Evolutionary conservation across 2,888 invertebrate genomes (phyloP), one percentile per base, ranked within the genome.

Genomic region (Torymus aiolomorphi): DNA sequence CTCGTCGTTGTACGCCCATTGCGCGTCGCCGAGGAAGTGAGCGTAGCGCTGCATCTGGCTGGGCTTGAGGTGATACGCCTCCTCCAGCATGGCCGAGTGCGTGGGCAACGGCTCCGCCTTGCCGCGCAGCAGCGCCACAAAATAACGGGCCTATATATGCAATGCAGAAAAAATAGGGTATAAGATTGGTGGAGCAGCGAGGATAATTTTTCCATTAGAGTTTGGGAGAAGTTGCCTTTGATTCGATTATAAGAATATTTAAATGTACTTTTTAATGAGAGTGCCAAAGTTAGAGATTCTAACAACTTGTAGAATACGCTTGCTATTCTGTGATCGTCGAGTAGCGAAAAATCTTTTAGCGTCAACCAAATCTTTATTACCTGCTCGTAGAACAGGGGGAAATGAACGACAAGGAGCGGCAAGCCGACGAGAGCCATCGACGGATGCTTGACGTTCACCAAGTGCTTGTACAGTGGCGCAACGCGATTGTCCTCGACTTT

Each of bases 381-480:
- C 93, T 96, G 96, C 78, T 93, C 91, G 86, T 96, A 94, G 86
- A 95, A 93, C 86, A 95, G 92, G 74, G 95, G 92, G 91, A 95
- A 93, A 0, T 94, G 94, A 83, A 94, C 93, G 0, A 95, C 94
- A 10, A 92, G 91, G 83, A 93, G 94, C 0, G 95, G 94, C 14
- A 96, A 91, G 0, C 96, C 97, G 62, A 97, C 91, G 83, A 97
- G 94, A 70, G 93, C 92, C 93, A 97, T 93, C n/a, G 93, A 93
- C 0, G 96, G 96, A 83, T 93, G 93, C 75, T 94, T 92, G 14
- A 95, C 93, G 89, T 96, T 95, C 65, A 97, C 93, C 71, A 96
- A 91, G 85, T 97, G 96, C 85, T 94, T 94, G 90, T 95, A 96
- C 13, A 96, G 91, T 0, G 95, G 95, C 61, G 92, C 91, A 4